phyloP scores from a whole-genome alignment of 2,888 invertebrate genomes.

The Calephelis perditalis region DNA sequence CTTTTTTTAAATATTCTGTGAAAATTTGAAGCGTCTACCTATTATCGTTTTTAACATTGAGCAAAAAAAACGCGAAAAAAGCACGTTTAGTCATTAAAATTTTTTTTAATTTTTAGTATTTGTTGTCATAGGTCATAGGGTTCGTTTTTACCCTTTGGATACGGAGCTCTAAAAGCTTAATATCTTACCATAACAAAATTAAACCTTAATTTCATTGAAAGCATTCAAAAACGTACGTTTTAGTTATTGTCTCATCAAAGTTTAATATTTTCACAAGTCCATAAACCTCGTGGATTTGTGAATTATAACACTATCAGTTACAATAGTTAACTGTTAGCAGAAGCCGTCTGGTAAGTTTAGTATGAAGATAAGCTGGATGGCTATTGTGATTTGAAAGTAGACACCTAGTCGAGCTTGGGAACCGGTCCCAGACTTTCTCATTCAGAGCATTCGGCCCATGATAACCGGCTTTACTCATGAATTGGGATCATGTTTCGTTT shows the following conservation, averaged over 20 bases:
- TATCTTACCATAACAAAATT: too few species aligned
- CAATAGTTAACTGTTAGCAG: slow-evolving; percentile 33
- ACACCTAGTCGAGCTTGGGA: slow-evolving; percentile 55
- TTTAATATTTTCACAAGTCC: slow-evolving; percentile 3
- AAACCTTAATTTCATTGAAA: too few species aligned
- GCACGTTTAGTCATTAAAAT: too few species aligned
- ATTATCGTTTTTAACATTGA: too few species aligned
- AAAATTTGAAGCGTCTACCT: too few species aligned
- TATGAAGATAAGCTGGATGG: slow-evolving; percentile 48
- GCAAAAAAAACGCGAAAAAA: too few species aligned
- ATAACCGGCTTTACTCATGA: slow-evolving; percentile 21
- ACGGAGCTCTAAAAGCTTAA: too few species aligned
- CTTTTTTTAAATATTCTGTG: too few species aligned
- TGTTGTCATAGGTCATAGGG: too few species aligned
- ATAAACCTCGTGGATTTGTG: slow-evolving; percentile 7
- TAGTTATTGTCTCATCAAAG: not conserved
- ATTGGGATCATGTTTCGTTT: slow-evolving; percentile 23
- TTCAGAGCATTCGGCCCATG: slow-evolving; percentile 57
- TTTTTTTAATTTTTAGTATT: too few species aligned
- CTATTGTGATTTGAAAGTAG: slow-evolving; percentile 76
- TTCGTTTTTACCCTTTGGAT: too few species aligned
- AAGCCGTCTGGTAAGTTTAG: slow-evolving; percentile 44
- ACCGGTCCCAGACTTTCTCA: slow-evolving; percentile 75
- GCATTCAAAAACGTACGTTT: too few species aligned
- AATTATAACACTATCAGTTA: slow-evolving; percentile 24